Base-by-base conservation (phyloP, 2,113 vertebrate genomes). In the Baryphthengus martii region DNA sequence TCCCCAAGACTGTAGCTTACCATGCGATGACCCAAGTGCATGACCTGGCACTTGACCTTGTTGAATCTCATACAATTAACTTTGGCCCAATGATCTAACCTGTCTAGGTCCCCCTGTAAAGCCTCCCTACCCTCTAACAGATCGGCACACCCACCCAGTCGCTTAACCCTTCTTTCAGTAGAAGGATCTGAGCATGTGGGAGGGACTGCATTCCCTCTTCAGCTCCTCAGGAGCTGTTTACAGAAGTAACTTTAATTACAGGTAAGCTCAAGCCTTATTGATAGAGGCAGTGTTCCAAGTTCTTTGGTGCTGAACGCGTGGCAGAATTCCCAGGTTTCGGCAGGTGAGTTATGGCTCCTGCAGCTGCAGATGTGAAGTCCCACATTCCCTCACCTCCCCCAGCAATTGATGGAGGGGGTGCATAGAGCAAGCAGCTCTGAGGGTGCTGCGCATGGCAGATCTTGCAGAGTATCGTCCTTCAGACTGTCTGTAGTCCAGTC, bases 401-500 rank as follows among this genome's bases (percentile, higher is more conserved):
- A 49, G 26, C 9, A 67, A 78, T 26, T 6, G 29, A 17, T 7
- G 31, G 47, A 56, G 17, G 11, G 13, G 13, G 5, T 10, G 16
- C 2, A 1, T 24, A 23, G 33, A 50, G 13, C 17, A 65, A 61
- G 37, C 17, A 50, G 28, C 17, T n/a, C 40, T 28, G 35, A 62
- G 28, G 20, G 19, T 0, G 1, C n/a, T 31, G 42, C 37, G 8
- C 24, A 8, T 0, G 1, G 26, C 0, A 2, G 10, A 33, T 55
- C 37, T 44, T 68, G 10, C 28, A 56, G 61, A 47, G 9, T 31
- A 67, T 16, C 1, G 1, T 67, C 20, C 45, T 42, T 47, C 61
- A 56, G 29, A 4, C 9, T 25, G 28, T 23, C 47, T 55, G 2
- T 5, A 37, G 73, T 20, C 15, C 25, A 17, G 35, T 6, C 15